Evolutionary conservation across 2,113 vertebrate genomes (phyloP).

Genomic region (Pelecanoides urinatrix): DNA sequence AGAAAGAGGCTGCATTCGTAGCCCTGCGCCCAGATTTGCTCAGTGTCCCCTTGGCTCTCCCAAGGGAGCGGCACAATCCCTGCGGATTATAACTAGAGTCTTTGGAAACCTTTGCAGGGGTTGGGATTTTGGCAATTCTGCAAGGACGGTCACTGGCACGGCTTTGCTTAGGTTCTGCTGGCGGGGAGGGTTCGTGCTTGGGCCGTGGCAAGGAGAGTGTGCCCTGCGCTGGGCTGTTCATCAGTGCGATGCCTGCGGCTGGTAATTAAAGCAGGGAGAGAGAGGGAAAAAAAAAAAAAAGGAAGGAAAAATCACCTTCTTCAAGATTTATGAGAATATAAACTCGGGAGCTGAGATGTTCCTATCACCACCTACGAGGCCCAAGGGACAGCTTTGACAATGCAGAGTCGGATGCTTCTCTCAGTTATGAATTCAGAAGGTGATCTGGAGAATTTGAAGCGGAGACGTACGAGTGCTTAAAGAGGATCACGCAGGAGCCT

Average conservation of each 20-base stretch:
- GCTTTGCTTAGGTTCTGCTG: neutral
- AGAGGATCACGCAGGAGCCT: neutral
- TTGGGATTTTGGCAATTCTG: neutral
- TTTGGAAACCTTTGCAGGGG: neutral
- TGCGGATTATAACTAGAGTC: neutral
- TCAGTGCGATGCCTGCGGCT: neutral
- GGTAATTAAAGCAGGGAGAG: neutral
- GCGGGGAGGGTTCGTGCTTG: neutral
- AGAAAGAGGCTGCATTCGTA: neutral
- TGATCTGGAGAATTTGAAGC: neutral
- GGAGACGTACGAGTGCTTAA: neutral
- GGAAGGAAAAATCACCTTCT: neutral
- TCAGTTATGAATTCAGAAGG: neutral
- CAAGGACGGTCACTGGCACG: neutral
- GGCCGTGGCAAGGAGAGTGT: neutral
- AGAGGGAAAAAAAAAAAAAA: neutral
- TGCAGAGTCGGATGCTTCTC: neutral
- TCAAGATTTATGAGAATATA: slow-evolving; percentile 33
- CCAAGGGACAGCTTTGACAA: slow-evolving; percentile 29
- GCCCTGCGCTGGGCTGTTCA: neutral
- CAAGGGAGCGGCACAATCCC: neutral
- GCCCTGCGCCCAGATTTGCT: neutral
- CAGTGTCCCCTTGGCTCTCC: neutral
- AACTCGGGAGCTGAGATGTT: neutral
- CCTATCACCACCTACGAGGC: slow-evolving; percentile 10